Evolutionary conservation across 2,888 invertebrate genomes (phyloP), one percentile per base, ranked within the genome.

Genomic region (Coecobrya sp.): DNA sequence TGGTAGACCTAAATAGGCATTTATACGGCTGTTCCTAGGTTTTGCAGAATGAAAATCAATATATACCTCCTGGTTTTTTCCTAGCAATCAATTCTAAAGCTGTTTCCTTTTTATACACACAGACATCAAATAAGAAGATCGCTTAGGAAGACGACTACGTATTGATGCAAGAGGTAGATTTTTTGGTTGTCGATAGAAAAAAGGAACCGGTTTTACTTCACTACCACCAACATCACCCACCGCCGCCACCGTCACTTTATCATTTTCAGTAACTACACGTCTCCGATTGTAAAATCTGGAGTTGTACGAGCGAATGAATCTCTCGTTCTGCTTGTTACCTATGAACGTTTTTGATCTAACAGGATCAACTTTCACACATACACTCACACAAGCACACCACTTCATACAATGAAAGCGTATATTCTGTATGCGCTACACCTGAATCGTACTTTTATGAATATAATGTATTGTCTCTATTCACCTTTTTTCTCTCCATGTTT

Each of bases 201-300:
- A 84, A 84, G 62, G 42, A 84, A 42, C 59, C 62, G 42, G 84
- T 84, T 3, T 42, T 22, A 16, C 22, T 22, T 22, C 16, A 79
- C 52, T 49, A 27, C 49, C 7, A 4, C 36, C 7, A 36, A 7
- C 36, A 36, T 36, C 36, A 36, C 36, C 36, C 36, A 62, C 59
- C 84, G 36, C 3, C 59, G n/a, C 30, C 27, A 30, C 55, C 36
- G 22, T 84, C 84, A 84, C 84, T 84, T 84, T 62, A 84, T 84
- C 84, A 84, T 84, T 84, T 62, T 84, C 62, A 62, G 62, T 62
- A 62, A 62, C 84, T 59, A 84, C 84, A 62, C 62, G 84, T 84
- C 84, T 84, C 36, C 84, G 62, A 84, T 59, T 62, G 62, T 84
- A 84, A 84, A 84, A 84, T 84, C 84, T 84, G 84, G 84, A 42